Evolutionary conservation across 2,113 vertebrate species (phyloP), one percentile per base, ranked within the genome.

Genomic region (Piprites chloris): DNA sequence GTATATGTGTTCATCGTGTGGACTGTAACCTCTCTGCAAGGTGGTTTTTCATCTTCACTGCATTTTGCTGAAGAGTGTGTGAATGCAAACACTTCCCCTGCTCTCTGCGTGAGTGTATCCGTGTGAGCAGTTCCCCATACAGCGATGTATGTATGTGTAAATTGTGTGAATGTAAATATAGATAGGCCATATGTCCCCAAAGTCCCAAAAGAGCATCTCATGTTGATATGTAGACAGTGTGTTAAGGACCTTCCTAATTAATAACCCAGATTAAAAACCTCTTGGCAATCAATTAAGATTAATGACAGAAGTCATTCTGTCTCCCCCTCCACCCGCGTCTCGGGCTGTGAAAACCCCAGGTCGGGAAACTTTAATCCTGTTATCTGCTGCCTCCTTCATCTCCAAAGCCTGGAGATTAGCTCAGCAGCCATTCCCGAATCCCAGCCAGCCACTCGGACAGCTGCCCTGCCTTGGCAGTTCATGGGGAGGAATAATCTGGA

Each of bases 381-480:
- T 98, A 98, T 98, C 98, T 98, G 97, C 96, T 95, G 94, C 95
- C 96, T 98, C 97, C 98, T 98, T 97, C 97, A 95, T 96, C 92
- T 96, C 97, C 97, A 97, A 97, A 98, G 96, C 94, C 96, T 88
- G 62, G 96, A 98, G 98, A 98, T 99, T 98, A 99, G 98, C 93
- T 82, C 96, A 95, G 97, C 59, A 97, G 97, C 98, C 98, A 98
- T 98, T 97, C 98, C 97, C 96, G 81, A 98, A 98, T 99, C 98
- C 98, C 95, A 97, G 98, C 97, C 98, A 98, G 98, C 98, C 98
- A 73, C 93, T 98, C 96, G 94, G 99, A 99, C 98, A 99, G 99
- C 98, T 99, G 99, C 97, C 99, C 98, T 98, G 97, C 97, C 98
- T 98, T 96, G 47, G 96, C 94, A 84, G 97, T 98, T 98, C 98